Base-by-base conservation (phyloP, 2,888 invertebrate species). In the Ligdia adustata region DNA sequence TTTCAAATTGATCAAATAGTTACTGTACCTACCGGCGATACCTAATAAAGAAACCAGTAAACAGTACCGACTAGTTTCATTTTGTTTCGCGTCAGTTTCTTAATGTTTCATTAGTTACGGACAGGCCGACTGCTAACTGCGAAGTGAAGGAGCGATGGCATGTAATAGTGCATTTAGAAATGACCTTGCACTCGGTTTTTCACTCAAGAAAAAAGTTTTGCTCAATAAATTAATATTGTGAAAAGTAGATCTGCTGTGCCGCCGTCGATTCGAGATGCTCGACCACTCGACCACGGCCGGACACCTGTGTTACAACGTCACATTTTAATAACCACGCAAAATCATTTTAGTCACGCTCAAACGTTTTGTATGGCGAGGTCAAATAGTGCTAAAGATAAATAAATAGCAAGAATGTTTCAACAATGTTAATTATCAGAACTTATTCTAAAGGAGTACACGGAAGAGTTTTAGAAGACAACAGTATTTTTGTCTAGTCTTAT, bases 11-110 rank as follows among this genome's bases (percentile, higher is more conserved):
- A 75, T 81, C 72, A 76, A 70, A 79, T 76, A 77, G 73, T 75
- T 84, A 85, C 77, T 85, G 79, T 86, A 83, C 80, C 75, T 86
- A 83, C 80, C 75, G 76, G 77, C 79, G 80, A 82, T 83, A 83
- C 78, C 73, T 74, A 86, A 84, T 85, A 84, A 87, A 88, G 72
- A 80, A 80, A 78, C 72, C 71, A 79, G 72, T 79, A 80, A 81
- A 65, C 48, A 59, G 53, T 56, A 62, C 55, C 58, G 64, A 13
- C n/a, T 47, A 16, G 64, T 75, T 71, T 65, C 50, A 62, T 64
- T 69, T 57, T 53, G 41, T 53, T 60, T 52, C 42, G 42, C 34
- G 49, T 55, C 48, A 35, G 57, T 65, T 60, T 59, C 57, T 45
- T 57, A 51, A 57, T 51, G 35, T 34, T 40, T 35, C 45, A 58